Evolutionary conservation across 1,140 invertebrate species (phyloP).

Genomic region (Dolichoris vasculosae): DNA sequence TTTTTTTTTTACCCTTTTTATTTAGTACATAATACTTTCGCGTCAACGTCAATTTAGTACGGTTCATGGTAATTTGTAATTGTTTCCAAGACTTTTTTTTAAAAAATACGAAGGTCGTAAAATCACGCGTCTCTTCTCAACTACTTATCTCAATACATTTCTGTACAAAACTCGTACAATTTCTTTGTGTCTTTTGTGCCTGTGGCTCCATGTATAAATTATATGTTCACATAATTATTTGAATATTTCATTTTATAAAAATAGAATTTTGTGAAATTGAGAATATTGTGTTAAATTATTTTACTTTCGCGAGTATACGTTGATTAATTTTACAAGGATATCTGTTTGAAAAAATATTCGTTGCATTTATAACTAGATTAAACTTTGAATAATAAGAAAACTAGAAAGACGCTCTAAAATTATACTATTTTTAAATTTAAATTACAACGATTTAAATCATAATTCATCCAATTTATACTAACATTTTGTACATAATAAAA

Average conservation of each 20-base stretch:
- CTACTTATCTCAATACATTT: neutral
- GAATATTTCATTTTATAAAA: too few relatives aligned
- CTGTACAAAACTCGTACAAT: neutral
- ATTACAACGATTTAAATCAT: too few relatives aligned
- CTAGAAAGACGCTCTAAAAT: too few relatives aligned
- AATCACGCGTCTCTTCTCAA: neutral
- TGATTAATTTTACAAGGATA: too few relatives aligned
- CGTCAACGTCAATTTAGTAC: neutral
- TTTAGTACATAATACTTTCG: neutral
- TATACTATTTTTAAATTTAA: too few relatives aligned
- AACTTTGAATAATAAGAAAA: too few relatives aligned
- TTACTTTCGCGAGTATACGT: too few relatives aligned
- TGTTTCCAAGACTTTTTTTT: neutral
- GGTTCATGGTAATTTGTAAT: neutral
- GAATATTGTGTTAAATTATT: neutral
- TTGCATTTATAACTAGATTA: too few relatives aligned
- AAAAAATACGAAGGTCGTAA: neutral
- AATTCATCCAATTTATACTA: too few relatives aligned
- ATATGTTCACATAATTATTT: too few relatives aligned
- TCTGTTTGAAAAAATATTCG: too few relatives aligned
- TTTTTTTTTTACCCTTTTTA: neutral
- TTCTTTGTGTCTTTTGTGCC: neutral
- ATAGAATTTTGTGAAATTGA: neutral
- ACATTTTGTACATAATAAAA: too few relatives aligned
- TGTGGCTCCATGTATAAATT: neutral